A percentile compares a stretch with the other conserved stretches of the same genome.
These are phyloP conservation scores for Ochotona curzoniae DNA, from an alignment of 2,113 vertebrate genomes.

Conservation along the genomic window DNA sequence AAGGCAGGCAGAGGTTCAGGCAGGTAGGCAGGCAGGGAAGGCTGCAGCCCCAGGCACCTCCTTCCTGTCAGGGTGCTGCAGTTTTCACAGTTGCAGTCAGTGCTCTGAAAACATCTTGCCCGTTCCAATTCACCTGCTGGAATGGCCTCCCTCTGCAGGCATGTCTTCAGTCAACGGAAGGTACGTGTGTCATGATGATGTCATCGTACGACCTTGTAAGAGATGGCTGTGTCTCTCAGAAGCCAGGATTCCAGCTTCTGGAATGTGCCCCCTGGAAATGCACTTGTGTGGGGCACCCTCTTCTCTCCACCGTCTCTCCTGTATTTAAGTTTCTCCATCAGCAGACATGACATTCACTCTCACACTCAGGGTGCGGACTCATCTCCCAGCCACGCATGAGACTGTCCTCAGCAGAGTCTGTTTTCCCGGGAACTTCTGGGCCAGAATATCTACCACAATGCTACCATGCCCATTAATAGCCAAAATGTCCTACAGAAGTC, in stretches of 20 bases:
- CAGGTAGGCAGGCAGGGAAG: too few relatives aligned
- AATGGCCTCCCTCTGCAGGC: too few relatives aligned
- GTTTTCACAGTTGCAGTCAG: too few relatives aligned
- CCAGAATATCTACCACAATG: too few relatives aligned
- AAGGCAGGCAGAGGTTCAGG: too few relatives aligned
- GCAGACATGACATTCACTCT: background rate
- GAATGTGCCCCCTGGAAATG: background rate
- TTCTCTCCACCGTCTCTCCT: background rate
- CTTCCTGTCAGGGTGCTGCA: too few relatives aligned
- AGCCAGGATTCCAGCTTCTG: too few relatives aligned
- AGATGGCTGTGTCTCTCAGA: background rate
- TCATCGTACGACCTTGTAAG: background rate
- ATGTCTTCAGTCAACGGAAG: background rate
- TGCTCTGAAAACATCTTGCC: too few relatives aligned
- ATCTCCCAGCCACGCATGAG: background rate
- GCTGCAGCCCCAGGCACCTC: too few relatives aligned
- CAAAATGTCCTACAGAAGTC: background rate
- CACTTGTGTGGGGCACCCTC: rapidly evolving
- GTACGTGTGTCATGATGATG: background rate
- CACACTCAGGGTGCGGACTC: background rate
- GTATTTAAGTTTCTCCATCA: too few relatives aligned
- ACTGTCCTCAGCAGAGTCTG: background rate
- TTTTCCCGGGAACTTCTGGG: background rate
- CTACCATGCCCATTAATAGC: background rate
- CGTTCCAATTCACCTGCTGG: too few relatives aligned